Base-by-base conservation (phyloP, 1,140 invertebrate species). In the Paraescarpia echinospica region DNA sequence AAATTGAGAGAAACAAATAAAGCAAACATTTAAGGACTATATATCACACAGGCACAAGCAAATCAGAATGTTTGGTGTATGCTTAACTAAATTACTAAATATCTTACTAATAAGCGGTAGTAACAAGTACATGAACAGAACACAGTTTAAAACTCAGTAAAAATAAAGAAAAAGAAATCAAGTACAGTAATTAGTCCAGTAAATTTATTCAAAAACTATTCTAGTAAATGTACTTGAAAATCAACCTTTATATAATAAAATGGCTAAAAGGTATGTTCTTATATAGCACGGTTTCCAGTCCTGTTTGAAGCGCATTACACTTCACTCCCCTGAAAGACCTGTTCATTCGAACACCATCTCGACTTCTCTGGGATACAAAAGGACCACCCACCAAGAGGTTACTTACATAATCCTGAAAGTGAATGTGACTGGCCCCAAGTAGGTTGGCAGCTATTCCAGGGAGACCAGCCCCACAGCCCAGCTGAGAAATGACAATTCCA, bases 361-460 rank as follows among this genome's bases (percentile, higher is more conserved):
- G 41, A 4, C 41, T 41, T 41, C 41, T 41, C 41, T 41, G 41
- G 41, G 41, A 41, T n/a, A n/a, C n/a, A n/a, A n/a, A n/a, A n/a
- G n/a, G n/a, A n/a, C n/a, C 22, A 77, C 59, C 59, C 59, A 77
- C 59, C 22, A 12, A 77, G 27, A 77, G 12, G 22, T 33, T 9
- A 94, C 97, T 96, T 97, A 98, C 98, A 97, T 98, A 99, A 97
- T 99, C 98, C 96, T 98, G 98, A 96, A 98, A 98, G 95, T 97
- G 97, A 35, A 98, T 97, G 91, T 91, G 92, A 77, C 59, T 77
- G 12, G 97, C 97, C 93, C 97, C 97, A 94, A 97, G 96, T 22
- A 97, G 95, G 90, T 97, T 96, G 89, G 97, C 96, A 94, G 97
- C 96, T 77, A 98, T 97, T 90, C 98, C 98, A 92, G 98, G 95